Evolutionary conservation across 2,888 invertebrate genomes (phyloP).

Genomic region (Eremobia ochroleuca): DNA sequence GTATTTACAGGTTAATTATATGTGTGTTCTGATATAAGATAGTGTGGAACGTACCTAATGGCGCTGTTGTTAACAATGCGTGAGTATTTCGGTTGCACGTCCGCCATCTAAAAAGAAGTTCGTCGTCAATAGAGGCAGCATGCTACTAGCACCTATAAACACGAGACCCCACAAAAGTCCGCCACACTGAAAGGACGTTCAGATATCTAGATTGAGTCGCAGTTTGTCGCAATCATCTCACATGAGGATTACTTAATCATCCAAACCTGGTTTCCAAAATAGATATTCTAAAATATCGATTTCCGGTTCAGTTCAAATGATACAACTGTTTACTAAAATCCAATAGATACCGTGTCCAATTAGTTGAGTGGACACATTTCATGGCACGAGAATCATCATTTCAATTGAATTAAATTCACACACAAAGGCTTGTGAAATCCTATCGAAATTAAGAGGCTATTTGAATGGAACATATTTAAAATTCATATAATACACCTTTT

Average conservation of each 20-base stretch:
- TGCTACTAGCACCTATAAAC: background rate
- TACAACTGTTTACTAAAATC: background rate
- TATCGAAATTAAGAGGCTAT: too few relatives aligned
- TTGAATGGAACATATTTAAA: too few relatives aligned
- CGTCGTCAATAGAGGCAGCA: background rate
- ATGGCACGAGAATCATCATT: background rate
- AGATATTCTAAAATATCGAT: background rate
- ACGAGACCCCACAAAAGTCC: background rate
- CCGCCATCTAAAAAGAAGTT: too few relatives aligned
- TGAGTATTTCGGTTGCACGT: constrained; percentile 42
- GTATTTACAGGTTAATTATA: constrained; percentile 46
- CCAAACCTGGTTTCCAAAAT: background rate
- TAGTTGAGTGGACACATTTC: background rate
- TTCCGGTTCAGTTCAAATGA: background rate
- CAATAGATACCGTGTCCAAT: background rate
- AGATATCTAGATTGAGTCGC: background rate
- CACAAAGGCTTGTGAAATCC: background rate
- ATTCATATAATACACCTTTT: too few relatives aligned
- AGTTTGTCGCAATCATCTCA: background rate
- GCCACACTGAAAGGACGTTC: background rate
- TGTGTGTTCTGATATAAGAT: constrained; percentile 31
- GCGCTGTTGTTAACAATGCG: constrained; percentile 57
- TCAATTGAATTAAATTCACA: background rate
- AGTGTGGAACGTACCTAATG: constrained; percentile 10
- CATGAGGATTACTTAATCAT: background rate